A percentile compares a stretch with the other conserved stretches of the same genome.
These are phyloP conservation scores for Penaeus vannamei DNA, from an alignment of 1,140 invertebrate species.

Conservation along the genomic window DNA sequence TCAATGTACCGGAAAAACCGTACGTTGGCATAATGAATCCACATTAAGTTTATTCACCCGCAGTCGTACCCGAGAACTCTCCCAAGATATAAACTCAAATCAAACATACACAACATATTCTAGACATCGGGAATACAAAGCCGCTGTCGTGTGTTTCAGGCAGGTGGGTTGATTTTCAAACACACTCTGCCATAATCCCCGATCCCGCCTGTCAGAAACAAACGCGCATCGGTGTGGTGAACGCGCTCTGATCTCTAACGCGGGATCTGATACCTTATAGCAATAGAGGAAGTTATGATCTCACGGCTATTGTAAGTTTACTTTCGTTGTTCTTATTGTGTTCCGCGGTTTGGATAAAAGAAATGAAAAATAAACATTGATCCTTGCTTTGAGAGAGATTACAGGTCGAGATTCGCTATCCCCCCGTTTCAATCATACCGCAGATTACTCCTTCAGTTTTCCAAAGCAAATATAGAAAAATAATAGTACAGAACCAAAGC, in stretches of 20 bases:
- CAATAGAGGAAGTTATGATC: too few species aligned
- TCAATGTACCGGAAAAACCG: conserved; percentile 49
- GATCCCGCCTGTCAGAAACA: conserved; percentile 58
- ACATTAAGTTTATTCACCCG: conserved; percentile 28
- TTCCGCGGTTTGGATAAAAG: too few species aligned
- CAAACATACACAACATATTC: conserved; percentile 39
- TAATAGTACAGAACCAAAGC: too few species aligned
- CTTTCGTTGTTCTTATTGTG: too few species aligned
- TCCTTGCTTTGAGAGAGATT: too few species aligned
- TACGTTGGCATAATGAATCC: conserved; percentile 51
- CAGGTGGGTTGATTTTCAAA: conserved; percentile 54
- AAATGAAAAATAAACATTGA: too few species aligned
- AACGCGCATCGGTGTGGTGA: conserved; percentile 51
- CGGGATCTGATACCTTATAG: conserved; percentile 55
- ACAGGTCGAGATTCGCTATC: too few species aligned
- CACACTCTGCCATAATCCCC: conserved; percentile 49
- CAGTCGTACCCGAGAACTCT: conserved; percentile 40
- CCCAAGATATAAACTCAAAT: conserved; percentile 31
- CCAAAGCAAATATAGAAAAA: too few species aligned
- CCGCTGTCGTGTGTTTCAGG: conserved; percentile 42
- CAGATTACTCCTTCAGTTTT: too few species aligned
- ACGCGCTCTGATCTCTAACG: conserved; percentile 55
- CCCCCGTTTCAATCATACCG: too few species aligned
- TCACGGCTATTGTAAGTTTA: too few species aligned
- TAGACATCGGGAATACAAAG: conserved; percentile 34